These are phyloP conservation scores for western clawed frog (Xenopus tropicalis) DNA, from an alignment of 2,113 vertebrate genomes.

Conservation along the genomic window UCB_Xtro_10.0 CM004444.2:154394001-154394500, in stretches of 20 bases:
- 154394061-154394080: too few species aligned
- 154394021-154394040: too few species aligned
- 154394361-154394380: conserved; percentile 17
- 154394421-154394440: conserved; percentile 38
- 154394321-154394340: neutral
- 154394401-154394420: conserved; percentile 33
- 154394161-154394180: neutral
- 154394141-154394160: too few species aligned
- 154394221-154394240: neutral
- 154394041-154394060: too few species aligned
- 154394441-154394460: neutral
- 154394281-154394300: too few species aligned
- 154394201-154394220: neutral
- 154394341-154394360: neutral
- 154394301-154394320: neutral
- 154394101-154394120: too few species aligned
- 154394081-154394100: too few species aligned
- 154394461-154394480: neutral
- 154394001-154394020: too few species aligned
- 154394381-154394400: conserved; percentile 40
- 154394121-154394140: too few species aligned
- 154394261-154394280: too few species aligned
- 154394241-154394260: neutral
- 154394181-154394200: too few species aligned
- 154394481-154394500: neutral